Conservation (phyloP, 2,797 vertebrate species). For the Zalophus californianus region DNA sequence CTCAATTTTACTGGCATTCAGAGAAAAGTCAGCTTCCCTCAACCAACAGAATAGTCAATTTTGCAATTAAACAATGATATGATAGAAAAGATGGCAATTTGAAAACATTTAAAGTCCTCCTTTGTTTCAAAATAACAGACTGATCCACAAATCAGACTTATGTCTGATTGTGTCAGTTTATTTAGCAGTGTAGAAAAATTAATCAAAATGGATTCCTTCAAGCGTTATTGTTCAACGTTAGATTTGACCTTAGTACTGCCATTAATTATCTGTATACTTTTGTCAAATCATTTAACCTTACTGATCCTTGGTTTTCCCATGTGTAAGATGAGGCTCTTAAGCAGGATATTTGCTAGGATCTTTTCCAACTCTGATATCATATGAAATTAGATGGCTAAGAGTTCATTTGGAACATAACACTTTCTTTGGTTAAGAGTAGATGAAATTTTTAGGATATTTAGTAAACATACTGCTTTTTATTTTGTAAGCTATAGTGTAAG, state of each 20-base stretch:
- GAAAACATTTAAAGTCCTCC: background rate
- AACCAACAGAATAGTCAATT: background rate
- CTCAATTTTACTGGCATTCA: background rate
- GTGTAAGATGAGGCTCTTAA: background rate
- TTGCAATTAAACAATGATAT: background rate
- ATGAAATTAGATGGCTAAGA: constrained; percentile 25
- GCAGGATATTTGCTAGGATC: background rate
- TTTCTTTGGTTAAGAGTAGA: constrained; percentile 16
- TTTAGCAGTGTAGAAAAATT: background rate
- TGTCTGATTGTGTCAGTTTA: background rate
- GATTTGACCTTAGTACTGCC: background rate
- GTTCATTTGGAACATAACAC: background rate
- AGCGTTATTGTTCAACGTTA: background rate
- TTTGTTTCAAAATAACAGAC: constrained; percentile 25
- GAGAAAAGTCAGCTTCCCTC: background rate
- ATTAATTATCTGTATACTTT: constrained; percentile 47
- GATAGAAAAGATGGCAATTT: background rate
- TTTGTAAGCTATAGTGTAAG: constrained; percentile 51
- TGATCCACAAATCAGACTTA: constrained; percentile 36
- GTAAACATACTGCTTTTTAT: constrained; percentile 43
- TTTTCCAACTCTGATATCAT: background rate
- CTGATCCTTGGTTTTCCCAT: background rate
- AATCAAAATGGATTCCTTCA: background rate
- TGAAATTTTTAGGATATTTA: background rate
- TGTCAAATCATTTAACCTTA: background rate